Conservation (phyloP, 92 coral and sea anemone species). For the Anthopleura xanthogrammica region DNA sequence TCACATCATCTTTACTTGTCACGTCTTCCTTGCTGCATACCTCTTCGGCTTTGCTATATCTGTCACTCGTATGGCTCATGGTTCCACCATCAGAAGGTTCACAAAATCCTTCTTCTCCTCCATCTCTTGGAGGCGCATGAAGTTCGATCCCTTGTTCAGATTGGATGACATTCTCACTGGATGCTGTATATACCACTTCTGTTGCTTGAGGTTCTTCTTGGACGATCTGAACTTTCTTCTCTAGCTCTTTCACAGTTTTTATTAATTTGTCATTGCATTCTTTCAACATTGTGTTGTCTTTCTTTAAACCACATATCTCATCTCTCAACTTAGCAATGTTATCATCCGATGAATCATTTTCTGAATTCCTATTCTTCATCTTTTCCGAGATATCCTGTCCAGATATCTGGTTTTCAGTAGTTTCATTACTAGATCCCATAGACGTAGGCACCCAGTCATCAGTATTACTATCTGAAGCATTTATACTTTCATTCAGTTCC, state of each 20-base stretch:
- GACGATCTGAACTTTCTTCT: neutral
- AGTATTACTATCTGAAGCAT: conserved; percentile 20
- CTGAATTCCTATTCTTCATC: neutral
- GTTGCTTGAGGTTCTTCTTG: neutral
- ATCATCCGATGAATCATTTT: neutral
- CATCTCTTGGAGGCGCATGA: neutral
- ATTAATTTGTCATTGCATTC: neutral
- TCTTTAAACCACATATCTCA: neutral
- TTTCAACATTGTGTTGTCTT: neutral
- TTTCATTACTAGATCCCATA: conserved; percentile 18
- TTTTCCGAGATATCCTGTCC: neutral
- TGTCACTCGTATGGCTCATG: no score
- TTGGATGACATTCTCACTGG: neutral
- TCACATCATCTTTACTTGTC: neutral
- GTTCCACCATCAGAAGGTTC: no score
- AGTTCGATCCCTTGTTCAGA: neutral
- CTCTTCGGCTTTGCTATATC: neutral
- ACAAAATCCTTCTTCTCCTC: no score
- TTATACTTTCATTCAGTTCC: conserved; percentile 37
- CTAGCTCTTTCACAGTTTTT: neutral
- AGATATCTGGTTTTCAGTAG: neutral
- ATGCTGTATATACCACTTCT: neutral
- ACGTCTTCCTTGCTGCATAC: neutral
- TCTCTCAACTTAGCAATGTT: neutral
- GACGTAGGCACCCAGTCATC: neutral